Conservation (phyloP, 2,113 vertebrate species). For the Colossoma macropomum region DNA sequence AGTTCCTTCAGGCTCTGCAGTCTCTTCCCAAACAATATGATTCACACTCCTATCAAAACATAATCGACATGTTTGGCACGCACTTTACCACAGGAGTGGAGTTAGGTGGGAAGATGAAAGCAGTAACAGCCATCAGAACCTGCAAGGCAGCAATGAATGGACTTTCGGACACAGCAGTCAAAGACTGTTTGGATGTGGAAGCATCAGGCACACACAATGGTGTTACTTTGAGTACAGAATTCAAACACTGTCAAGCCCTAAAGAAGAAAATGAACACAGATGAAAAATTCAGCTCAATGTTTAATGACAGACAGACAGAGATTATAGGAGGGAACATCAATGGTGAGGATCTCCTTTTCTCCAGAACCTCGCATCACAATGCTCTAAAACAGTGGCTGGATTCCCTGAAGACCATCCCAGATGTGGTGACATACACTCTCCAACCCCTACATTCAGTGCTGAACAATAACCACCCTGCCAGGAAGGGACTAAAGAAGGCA, state of each 20-base stretch:
- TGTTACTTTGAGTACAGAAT: not conserved
- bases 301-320: conserved; percentile 58
- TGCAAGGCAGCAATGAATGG: conserved; percentile 61
- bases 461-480: conserved; percentile 11
- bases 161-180: conserved; percentile 56
- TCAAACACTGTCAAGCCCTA: not conserved
- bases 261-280: not conserved
- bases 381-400: conserved; percentile 45
- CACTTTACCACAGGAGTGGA: conserved; percentile 62
- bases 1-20: conserved; percentile 49
- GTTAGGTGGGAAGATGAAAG: conserved; percentile 62
- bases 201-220: conserved; percentile 40
- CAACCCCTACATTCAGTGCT: conserved; percentile 73
- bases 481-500: conserved; percentile 62
- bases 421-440: conserved; percentile 70
- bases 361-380: not conserved
- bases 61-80: conserved; percentile 68
- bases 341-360: conserved; percentile 55
- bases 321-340: conserved; percentile 53
- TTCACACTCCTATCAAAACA: conserved; percentile 8
- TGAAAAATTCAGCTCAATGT: conserved; percentile 58
- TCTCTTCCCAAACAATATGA: conserved; percentile 39
- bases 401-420: conserved; percentile 61
- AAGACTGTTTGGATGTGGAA: conserved; percentile 65
- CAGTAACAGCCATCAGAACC: conserved; percentile 60